Conservation (phyloP, 2,888 invertebrate genomes). For the Dorcus parallelipipedus region DNA sequence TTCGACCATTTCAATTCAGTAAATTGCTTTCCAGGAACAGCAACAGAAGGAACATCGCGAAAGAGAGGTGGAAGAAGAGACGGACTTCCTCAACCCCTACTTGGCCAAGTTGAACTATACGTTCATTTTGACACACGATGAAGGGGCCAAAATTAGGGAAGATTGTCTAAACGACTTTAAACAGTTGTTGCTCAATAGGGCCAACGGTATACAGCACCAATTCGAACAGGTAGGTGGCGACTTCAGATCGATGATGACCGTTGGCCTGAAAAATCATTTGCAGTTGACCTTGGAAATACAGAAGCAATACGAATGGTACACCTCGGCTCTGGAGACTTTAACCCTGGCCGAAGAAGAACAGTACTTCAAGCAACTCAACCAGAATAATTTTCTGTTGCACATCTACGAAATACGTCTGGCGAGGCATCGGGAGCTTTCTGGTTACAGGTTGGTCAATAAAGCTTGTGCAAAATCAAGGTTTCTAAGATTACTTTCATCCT, state of each 20-base stretch:
- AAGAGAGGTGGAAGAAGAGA: slow-evolving; percentile 60
- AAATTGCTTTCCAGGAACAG: slow-evolving; percentile 40
- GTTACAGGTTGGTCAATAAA: slow-evolving; percentile 37
- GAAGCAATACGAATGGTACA: slow-evolving; percentile 57
- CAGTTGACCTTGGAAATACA: slow-evolving; percentile 55
- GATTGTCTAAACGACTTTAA: slow-evolving; percentile 68
- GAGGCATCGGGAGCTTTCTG: slow-evolving; percentile 58
- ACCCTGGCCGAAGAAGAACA: slow-evolving; percentile 58
- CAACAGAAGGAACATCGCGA: slow-evolving; percentile 53
- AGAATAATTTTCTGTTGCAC: slow-evolving; percentile 51
- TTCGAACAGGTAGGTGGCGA: slow-evolving; percentile 57
- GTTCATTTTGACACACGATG: slow-evolving; percentile 37
- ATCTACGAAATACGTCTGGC: slow-evolving; percentile 60
- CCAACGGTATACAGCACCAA: slow-evolving; percentile 61
- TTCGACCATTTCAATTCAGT: not conserved
- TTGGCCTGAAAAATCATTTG: slow-evolving; percentile 23
- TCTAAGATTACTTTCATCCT: too few relatives aligned
- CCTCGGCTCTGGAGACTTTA: slow-evolving; percentile 57
- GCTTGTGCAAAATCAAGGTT: slow-evolving; percentile 4
- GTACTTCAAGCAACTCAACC: slow-evolving; percentile 55
- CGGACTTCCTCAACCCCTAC: slow-evolving; percentile 64
- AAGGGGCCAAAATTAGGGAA: slow-evolving; percentile 53
- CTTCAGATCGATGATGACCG: not conserved
- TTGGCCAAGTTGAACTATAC: slow-evolving; percentile 58
- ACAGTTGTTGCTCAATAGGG: slow-evolving; percentile 58